Evolutionary conservation across 1,140 invertebrate genomes (phyloP).

Genomic region (Bombus pyrosoma): DNA sequence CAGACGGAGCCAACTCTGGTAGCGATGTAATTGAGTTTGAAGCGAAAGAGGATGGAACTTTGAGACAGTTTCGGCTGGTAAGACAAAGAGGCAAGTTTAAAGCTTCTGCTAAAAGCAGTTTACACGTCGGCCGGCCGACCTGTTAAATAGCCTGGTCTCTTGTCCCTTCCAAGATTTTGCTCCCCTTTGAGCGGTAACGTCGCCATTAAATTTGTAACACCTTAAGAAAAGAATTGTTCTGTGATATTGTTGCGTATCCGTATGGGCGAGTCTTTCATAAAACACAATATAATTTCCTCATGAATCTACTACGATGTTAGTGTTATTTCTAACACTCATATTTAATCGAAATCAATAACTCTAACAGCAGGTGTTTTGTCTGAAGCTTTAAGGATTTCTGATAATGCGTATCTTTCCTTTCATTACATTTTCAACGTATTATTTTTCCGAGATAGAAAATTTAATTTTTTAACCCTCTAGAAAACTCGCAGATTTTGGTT

Average conservation of each 20-base stretch:
- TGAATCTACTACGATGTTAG: too few species aligned
- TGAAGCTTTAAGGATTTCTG: too few species aligned
- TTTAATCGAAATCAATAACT: too few species aligned
- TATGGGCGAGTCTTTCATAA: background rate
- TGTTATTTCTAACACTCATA: too few species aligned
- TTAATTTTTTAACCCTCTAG: too few species aligned
- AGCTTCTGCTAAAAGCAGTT: conserved; percentile 42
- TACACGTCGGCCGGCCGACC: conserved; percentile 15
- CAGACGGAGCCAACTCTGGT: background rate
- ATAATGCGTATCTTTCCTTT: too few species aligned
- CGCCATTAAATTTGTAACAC: background rate
- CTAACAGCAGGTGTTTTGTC: too few species aligned
- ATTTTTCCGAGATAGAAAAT: too few species aligned
- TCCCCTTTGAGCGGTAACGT: background rate
- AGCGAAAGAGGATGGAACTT: conserved; percentile 30
- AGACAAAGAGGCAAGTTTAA: conserved; percentile 48
- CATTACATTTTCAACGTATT: too few species aligned
- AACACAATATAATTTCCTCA: too few species aligned
- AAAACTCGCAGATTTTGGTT: too few species aligned
- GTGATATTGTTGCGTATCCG: background rate
- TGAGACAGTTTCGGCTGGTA: conserved; percentile 26
- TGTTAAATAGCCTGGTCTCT: conserved; percentile 18
- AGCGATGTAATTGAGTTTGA: conserved; percentile 40
- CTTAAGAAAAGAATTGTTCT: background rate
- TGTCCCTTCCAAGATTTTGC: background rate